Evolutionary conservation across 2,113 vertebrate species (phyloP).

Genomic region (Progne subis): DNA sequence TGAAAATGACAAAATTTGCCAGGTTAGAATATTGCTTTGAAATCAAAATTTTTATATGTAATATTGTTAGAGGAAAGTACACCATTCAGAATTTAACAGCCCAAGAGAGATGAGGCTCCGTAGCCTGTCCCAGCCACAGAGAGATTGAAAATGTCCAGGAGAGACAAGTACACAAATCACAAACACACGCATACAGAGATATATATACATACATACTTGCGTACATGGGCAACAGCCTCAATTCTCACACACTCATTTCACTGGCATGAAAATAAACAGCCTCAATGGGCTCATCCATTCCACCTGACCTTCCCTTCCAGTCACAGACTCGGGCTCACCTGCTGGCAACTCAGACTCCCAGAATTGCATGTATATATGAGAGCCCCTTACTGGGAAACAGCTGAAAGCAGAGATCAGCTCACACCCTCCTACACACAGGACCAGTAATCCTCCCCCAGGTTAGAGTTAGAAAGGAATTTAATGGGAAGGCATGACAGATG

Average conservation of each 20-base stretch:
- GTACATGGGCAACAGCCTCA: neutral
- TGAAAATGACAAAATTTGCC: neutral
- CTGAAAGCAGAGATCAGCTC: neutral
- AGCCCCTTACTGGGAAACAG: rapidly evolving
- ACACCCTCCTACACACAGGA: neutral
- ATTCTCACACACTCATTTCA: too few relatives aligned
- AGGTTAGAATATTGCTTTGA: neutral
- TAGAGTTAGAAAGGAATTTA: neutral
- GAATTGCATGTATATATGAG: neutral
- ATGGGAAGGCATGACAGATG: neutral
- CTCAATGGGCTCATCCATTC: neutral
- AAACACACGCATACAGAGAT: rapidly evolving
- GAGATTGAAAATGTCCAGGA: neutral
- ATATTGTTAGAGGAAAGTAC: neutral
- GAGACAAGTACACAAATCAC: neutral
- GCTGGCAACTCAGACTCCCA: neutral
- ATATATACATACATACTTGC: rapidly evolving
- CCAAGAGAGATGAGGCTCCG: neutral
- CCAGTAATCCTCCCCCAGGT: rapidly evolving
- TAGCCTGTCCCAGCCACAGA: rapidly evolving
- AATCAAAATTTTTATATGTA: neutral
- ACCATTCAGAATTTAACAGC: neutral
- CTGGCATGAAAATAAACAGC: neutral
- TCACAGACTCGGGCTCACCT: rapidly evolving
- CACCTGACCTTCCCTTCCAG: rapidly evolving